These are phyloP conservation scores for Episyrphus balteatus DNA, from an alignment of 1,140 invertebrate species.

Conservation along the genomic window DNA sequence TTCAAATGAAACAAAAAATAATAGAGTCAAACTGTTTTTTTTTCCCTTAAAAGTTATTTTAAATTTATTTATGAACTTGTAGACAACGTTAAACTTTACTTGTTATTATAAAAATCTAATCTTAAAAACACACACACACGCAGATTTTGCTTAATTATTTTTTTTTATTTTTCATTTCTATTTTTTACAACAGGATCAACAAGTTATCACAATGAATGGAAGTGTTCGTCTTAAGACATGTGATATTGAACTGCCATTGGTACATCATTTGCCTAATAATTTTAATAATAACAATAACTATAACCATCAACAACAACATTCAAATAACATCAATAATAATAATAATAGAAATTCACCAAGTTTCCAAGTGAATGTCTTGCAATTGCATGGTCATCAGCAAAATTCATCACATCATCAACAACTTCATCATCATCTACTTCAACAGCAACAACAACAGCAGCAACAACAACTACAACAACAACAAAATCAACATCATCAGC, in stretches of 20 bases:
- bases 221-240: constrained; percentile 42
- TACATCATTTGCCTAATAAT: constrained; percentile 5
- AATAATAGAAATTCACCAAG: too few relatives aligned
- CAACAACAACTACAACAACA: constrained; percentile 1
- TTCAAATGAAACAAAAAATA: too few relatives aligned
- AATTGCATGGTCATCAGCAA: too few relatives aligned
- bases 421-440: constrained; percentile 1
- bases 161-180: not conserved
- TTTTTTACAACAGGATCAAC: constrained; percentile 9
- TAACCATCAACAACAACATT: too few relatives aligned
- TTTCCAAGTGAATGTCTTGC: not conserved
- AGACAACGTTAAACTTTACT: too few relatives aligned
- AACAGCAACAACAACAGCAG: constrained; percentile 4
- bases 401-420: not conserved
- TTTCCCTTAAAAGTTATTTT: too few relatives aligned
- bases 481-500: constrained; percentile 15
- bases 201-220: constrained; percentile 39
- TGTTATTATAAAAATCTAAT: too few relatives aligned
- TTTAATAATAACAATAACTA: too few relatives aligned
- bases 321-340: not conserved
- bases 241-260: constrained; percentile 37
- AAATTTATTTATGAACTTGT: too few relatives aligned
- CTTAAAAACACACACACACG: too few relatives aligned
- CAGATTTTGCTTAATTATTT: too few relatives aligned
- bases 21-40: too few relatives aligned